phyloP scores from a whole-genome alignment of 2,888 invertebrate genomes.

The Prenolepis imparis region DNA sequence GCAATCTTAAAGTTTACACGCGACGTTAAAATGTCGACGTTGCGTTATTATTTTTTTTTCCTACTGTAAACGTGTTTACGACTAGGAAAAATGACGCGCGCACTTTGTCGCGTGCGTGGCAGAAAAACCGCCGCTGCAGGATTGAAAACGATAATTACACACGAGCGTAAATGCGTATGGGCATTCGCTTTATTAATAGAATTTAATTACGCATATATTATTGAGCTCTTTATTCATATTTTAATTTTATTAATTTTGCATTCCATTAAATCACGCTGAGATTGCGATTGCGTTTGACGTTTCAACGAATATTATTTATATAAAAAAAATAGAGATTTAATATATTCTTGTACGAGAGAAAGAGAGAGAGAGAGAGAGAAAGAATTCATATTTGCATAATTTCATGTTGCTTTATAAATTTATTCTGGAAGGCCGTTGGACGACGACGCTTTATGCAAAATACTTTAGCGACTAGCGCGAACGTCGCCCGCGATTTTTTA shows the following conservation, averaged over 20 bases:
- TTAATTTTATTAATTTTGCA: not conserved
- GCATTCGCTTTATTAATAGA: not conserved
- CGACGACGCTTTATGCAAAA: conserved; percentile 65
- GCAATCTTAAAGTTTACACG: conserved; percentile 44
- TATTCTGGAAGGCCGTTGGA: conserved; percentile 62
- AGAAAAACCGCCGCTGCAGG: not conserved
- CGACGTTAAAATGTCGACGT: conserved; percentile 33
- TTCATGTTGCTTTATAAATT: conserved; percentile 73
- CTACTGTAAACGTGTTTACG: not conserved
- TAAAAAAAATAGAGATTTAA: not conserved
- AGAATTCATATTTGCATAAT: conserved; percentile 70
- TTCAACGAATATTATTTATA: not conserved
- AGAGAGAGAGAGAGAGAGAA: not conserved
- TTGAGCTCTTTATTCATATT: not conserved
- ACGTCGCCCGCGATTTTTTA: conserved; percentile 64
- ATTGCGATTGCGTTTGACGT: not conserved
- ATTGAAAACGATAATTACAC: conserved; percentile 6
- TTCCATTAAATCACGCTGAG: not conserved
- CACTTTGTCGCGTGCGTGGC: not conserved
- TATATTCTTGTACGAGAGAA: not conserved
- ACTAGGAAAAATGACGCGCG: not conserved
- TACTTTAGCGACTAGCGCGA: conserved; percentile 39
- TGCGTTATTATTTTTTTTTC: not conserved
- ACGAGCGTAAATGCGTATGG: not conserved
- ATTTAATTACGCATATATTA: not conserved